phyloP scores from a whole-genome alignment of 2,888 invertebrate species.

The Trachelus stipa region DNA sequence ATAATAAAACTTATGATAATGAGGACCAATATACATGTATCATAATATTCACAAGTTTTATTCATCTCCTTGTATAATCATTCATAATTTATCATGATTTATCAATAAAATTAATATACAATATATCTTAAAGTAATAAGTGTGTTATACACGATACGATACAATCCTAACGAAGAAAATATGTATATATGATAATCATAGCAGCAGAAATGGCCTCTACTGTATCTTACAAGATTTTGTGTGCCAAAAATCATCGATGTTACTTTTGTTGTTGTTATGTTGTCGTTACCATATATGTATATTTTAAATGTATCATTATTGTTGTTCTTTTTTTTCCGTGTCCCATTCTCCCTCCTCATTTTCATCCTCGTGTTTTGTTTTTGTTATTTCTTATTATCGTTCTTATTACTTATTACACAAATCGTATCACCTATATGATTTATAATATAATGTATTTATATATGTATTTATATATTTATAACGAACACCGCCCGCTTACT shows the following conservation, averaged over 20 bases:
- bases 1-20: constrained; percentile 20
- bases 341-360: not conserved
- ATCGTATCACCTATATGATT: constrained; percentile 63
- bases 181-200: constrained; percentile 56
- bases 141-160: constrained; percentile 61
- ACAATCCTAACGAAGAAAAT: constrained; percentile 58
- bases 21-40: constrained; percentile 21
- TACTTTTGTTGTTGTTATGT: constrained; percentile 2
- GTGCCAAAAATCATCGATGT: constrained; percentile 53
- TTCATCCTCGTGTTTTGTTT: not conserved
- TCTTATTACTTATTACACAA: constrained; percentile 60
- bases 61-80: constrained; percentile 53
- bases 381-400: constrained; percentile 52
- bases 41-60: constrained; percentile 29
- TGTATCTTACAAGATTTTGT: constrained; percentile 62
- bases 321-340: constrained; percentile 26
- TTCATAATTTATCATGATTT: constrained; percentile 62
- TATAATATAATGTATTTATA: constrained; percentile 58
- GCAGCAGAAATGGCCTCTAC: constrained; percentile 65
- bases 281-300: constrained; percentile 33
- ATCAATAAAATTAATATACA: constrained; percentile 66
- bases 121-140: constrained; percentile 60
- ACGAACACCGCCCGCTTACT: constrained; percentile 65
- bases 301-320: constrained; percentile 48
- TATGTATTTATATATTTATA: constrained; percentile 64